Evolutionary conservation across 2,797 vertebrate genomes (phyloP).

Genomic region (Aeoliscus strigatus): DNA sequence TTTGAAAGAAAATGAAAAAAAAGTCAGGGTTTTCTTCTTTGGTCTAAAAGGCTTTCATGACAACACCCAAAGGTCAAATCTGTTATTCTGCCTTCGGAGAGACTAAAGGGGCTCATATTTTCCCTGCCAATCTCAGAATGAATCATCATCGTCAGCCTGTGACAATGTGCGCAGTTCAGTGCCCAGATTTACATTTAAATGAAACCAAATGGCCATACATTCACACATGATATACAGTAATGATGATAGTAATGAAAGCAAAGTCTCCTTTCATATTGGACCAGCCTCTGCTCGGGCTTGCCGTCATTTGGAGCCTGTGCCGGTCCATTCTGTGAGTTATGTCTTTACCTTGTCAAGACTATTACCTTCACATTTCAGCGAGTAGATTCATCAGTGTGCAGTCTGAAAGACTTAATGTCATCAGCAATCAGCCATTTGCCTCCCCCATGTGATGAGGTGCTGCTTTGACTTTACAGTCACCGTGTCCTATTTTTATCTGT

Average conservation of each 20-base stretch:
- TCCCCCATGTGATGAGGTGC: too few relatives aligned
- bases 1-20: slow-evolving; percentile 6
- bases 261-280: slow-evolving; percentile 57
- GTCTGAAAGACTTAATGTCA: slow-evolving; percentile 48
- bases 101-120: slow-evolving; percentile 57
- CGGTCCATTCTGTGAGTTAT: slow-evolving; percentile 60
- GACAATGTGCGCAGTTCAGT: slow-evolving; percentile 59
- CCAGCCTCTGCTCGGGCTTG: slow-evolving; percentile 41
- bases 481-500: too few relatives aligned
- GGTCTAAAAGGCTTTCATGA: slow-evolving; percentile 37
- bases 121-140: slow-evolving; percentile 55
- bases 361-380: slow-evolving; percentile 61
- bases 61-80: slow-evolving; percentile 63
- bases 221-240: slow-evolving; percentile 74
- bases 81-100: slow-evolving; percentile 61
- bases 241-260: slow-evolving; percentile 72
- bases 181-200: slow-evolving; percentile 82
- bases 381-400: slow-evolving; percentile 51
- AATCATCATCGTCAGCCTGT: slow-evolving; percentile 66
- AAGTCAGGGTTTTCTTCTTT: slow-evolving; percentile 36
- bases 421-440: slow-evolving; percentile 47
- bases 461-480: too few relatives aligned
- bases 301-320: slow-evolving; percentile 52
- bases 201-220: slow-evolving; percentile 76
- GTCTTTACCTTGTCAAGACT: slow-evolving; percentile 57